Evolutionary conservation across 2,888 invertebrate species (phyloP), one percentile per base, ranked within the genome.

Genomic region (Diarsia mendica): DNA sequence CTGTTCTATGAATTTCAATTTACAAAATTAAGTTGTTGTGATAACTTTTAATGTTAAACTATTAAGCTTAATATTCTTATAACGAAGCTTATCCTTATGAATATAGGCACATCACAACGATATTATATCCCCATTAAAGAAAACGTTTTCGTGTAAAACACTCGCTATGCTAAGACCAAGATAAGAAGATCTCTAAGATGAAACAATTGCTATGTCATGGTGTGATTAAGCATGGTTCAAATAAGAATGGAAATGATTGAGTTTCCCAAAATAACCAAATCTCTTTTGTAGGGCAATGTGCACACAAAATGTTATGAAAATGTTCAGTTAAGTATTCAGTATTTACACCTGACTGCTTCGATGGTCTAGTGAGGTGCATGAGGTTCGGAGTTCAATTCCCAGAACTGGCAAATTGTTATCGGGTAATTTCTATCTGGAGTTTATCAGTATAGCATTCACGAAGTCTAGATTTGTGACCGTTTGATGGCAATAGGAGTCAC

Each of bases 121-220:
- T 23, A 39, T 75, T 74, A 48, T 28, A 74, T 55, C 5, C 55
- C 63, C 55, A 64, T 74, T 74, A 74, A 48, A 48, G 55, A 64
- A n/a, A 75, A 39, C 48, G 15, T 64, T 74, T 49, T 18, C 39
- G 9, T 48, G 1, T 9, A 20, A 28, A 72, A 55, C 39, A 46
- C 46, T 33, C 23, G n/a, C 3, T 46, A 20, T 5, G 53, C 3
- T 10, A 23, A 6, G 0, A 73, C 23, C 73, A 48, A 48, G 46
- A 63, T 39, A 15, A 5, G 28, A 53, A 39, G 48, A 39, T 5
- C 74, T 2, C 11, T 64, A n/a, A 39, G 18, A 39, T 28, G 13
- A 46, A 63, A 48, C 46, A 46, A 46, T 5, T n/a, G 2, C 15
- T 13, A 13, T 61, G 28, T 67, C n/a, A 9, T 5, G 10, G 8